Conservation (phyloP, 2,888 invertebrate genomes). For the Lymantria monacha region DNA sequence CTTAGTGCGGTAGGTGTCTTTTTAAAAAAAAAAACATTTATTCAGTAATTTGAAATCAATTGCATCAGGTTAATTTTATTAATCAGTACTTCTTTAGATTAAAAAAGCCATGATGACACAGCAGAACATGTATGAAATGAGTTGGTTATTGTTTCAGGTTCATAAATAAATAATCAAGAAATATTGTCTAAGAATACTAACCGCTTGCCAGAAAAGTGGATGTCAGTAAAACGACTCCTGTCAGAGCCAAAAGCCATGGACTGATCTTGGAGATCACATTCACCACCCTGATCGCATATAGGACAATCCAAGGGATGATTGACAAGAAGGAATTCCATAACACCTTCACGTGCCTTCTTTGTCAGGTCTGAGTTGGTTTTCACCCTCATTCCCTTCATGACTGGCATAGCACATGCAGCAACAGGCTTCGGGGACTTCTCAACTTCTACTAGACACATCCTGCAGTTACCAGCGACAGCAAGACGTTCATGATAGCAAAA, state of each 20-base stretch:
- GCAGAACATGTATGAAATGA: no score
- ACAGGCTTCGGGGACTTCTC: conserved; percentile 99
- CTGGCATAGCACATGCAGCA: conserved; percentile 99
- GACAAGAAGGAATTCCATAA: conserved; percentile 99
- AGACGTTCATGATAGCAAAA: conserved; percentile 99
- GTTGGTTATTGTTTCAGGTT: no score
- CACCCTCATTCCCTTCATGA: conserved; percentile 99
- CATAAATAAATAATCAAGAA: no score
- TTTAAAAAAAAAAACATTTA: no score
- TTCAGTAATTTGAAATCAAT: no score
- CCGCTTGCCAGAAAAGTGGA: conserved; percentile 95
- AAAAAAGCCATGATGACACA: no score
- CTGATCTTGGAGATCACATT: conserved; percentile 98
- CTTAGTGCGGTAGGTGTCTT: no score
- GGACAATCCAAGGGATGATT: conserved; percentile 99
- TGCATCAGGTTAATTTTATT: no score
- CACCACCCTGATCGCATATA: conserved; percentile 99
- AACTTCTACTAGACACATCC: conserved; percentile 99
- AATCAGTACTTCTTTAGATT: no score
- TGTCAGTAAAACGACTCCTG: conserved; percentile 96
- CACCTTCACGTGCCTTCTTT: conserved; percentile 87
- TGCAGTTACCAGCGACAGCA: conserved; percentile 99
- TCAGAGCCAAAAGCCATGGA: conserved; percentile 99
- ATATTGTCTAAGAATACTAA: conserved; percentile 45
- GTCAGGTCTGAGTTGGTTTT: conserved; percentile 98